These are phyloP conservation scores for Tiliacea aurago DNA, from an alignment of 2,888 invertebrate species.

Conservation along the genomic window DNA sequence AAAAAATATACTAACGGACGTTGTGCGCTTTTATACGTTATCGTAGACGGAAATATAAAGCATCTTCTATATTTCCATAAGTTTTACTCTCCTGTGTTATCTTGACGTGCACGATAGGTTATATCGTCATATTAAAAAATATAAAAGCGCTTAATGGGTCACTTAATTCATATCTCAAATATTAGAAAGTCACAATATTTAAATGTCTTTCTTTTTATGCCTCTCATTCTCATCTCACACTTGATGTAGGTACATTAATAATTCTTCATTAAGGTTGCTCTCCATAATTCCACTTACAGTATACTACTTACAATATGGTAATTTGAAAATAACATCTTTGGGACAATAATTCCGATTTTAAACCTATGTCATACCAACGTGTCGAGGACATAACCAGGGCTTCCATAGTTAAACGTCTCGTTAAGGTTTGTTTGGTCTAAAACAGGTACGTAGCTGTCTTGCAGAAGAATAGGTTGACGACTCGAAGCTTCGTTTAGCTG, in stretches of 20 bases:
- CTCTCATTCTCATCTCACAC: conserved; percentile 14
- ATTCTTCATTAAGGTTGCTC: conserved; percentile 5
- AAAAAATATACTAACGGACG: no score
- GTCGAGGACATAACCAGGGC: conserved; percentile 82
- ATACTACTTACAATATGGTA: conserved; percentile 67
- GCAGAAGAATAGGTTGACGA: conserved; percentile 85
- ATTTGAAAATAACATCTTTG: conserved; percentile 69
- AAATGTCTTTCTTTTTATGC: conserved; percentile 22
- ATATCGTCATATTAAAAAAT: no score
- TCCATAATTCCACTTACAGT: conserved; percentile 47
- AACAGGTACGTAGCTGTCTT: conserved; percentile 87
- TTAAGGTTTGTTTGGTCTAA: conserved; percentile 78
- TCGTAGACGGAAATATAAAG: no score
- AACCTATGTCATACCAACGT: conserved; percentile 87
- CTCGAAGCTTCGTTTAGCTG: conserved; percentile 86
- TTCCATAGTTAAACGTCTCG: conserved; percentile 66
- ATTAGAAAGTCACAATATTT: conserved; percentile 1
- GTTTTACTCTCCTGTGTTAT: no score
- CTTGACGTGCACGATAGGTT: no score
- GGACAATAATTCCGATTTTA: conserved; percentile 64
- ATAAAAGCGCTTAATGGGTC: no score
- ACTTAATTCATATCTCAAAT: background rate
- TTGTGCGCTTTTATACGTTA: no score
- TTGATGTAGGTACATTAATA: background rate
- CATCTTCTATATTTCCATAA: no score